phyloP scores from a whole-genome alignment of 2,797 vertebrate genomes.

The Podargus strigoides region DNA sequence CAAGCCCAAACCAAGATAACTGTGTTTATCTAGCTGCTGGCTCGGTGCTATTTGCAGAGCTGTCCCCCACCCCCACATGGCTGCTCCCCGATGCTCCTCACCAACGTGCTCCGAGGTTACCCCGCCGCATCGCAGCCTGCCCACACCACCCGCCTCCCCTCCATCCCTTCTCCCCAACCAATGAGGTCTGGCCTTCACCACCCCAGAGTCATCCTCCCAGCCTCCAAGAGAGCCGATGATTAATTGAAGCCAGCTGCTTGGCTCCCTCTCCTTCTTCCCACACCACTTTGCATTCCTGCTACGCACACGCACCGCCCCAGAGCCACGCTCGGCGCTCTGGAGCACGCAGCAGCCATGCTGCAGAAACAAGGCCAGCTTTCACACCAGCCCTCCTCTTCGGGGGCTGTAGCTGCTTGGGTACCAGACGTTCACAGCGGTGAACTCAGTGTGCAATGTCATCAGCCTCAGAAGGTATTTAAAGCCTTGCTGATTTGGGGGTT shows the following conservation, averaged over 20 bases:
- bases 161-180: background rate
- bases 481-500: background rate
- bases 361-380: background rate
- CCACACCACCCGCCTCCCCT: background rate
- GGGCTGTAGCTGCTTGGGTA: background rate
- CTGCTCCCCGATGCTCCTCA: fast-evolving
- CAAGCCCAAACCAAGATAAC: background rate
- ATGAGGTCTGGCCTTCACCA: background rate
- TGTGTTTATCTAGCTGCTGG: fast-evolving
- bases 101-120: fast-evolving
- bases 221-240: background rate
- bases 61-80: background rate
- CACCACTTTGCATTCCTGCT: background rate
- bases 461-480: background rate
- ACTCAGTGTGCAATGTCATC: background rate
- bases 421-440: background rate
- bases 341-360: background rate
- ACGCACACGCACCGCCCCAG: background rate
- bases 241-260: slow-evolving; percentile 6
- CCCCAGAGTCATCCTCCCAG: background rate
- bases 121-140: background rate
- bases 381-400: background rate
- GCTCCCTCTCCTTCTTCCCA: background rate
- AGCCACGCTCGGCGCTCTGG: background rate
- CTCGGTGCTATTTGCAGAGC: background rate